phyloP scores from a whole-genome alignment of 2,888 invertebrate genomes.

The Phortica okadai region DNA sequence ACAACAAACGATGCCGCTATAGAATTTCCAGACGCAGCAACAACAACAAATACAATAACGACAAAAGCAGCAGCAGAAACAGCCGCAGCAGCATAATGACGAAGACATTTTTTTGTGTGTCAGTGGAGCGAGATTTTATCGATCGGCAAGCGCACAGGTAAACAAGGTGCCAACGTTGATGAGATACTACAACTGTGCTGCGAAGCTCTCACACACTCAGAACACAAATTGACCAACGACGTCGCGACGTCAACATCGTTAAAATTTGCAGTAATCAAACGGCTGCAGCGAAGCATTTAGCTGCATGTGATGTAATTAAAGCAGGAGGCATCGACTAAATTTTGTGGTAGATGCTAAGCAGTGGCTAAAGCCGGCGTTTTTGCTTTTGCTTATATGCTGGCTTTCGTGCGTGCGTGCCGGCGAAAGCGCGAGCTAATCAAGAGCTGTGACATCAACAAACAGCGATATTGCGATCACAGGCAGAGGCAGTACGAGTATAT shows the following conservation, averaged over 20 bases:
- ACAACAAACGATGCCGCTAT: neutral
- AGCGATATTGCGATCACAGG: neutral
- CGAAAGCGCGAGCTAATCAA: neutral
- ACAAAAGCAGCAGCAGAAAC: neutral
- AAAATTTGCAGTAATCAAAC: neutral
- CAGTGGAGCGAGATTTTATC: slow-evolving; percentile 17
- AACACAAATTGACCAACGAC: neutral
- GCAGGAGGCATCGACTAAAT: neutral
- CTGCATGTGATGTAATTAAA: slow-evolving; percentile 25
- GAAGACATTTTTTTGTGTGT: slow-evolving; percentile 11
- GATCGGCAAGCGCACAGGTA: neutral
- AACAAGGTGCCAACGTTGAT: neutral
- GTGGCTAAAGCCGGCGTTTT: neutral
- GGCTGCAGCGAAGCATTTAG: slow-evolving; percentile 19
- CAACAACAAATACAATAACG: neutral
- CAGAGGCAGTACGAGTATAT: neutral
- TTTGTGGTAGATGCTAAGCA: neutral
- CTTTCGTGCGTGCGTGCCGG: neutral
- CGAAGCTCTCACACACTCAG: neutral
- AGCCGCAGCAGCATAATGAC: neutral
- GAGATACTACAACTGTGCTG: neutral
- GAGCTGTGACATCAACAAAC: neutral
- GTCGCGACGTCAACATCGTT: neutral
- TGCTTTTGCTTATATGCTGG: too few species aligned
- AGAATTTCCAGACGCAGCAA: neutral